Conservation (phyloP, 2,888 invertebrate genomes). For the Mythimna pallens region DNA sequence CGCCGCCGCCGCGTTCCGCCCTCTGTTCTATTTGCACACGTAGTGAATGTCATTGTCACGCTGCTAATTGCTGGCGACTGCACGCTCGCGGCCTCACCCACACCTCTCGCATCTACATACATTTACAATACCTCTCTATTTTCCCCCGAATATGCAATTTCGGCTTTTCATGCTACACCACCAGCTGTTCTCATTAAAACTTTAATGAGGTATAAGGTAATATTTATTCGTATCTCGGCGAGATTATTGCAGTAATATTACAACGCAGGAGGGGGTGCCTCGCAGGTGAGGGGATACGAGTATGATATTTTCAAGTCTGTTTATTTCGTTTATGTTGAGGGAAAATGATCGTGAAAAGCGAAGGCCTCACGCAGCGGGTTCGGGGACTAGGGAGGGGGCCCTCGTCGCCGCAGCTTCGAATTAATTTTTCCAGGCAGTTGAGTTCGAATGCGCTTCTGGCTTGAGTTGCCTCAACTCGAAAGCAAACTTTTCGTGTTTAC, state of each 20-base stretch:
- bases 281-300: conserved; percentile 63
- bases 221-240: conserved; percentile 61
- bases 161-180: conserved; percentile 59
- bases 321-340: conserved; percentile 77
- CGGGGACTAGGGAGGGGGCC: conserved; percentile 68
- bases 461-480: conserved; percentile 87
- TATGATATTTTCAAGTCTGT: conserved; percentile 75
- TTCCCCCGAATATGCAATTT: conserved; percentile 72
- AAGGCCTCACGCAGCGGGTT: conserved; percentile 68
- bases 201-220: conserved; percentile 67
- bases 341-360: conserved; percentile 77
- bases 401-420: conserved; percentile 82
- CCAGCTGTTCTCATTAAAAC: conserved; percentile 71
- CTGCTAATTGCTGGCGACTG: conserved; percentile 83
- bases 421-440: conserved; percentile 90
- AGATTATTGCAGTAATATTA: conserved; percentile 66
- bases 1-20: conserved; percentile 50
- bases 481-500: conserved; percentile 89
- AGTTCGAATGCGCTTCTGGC: conserved; percentile 88
- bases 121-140: conserved; percentile 70
- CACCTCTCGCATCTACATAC: conserved; percentile 66
- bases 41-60: conserved; percentile 89
- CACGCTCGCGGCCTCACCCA: conserved; percentile 61
- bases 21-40: conserved; percentile 85
- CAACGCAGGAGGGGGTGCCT: conserved; percentile 54